phyloP scores from a whole-genome alignment of 2,797 vertebrate species.

The Psittacula derbiana region DNA sequence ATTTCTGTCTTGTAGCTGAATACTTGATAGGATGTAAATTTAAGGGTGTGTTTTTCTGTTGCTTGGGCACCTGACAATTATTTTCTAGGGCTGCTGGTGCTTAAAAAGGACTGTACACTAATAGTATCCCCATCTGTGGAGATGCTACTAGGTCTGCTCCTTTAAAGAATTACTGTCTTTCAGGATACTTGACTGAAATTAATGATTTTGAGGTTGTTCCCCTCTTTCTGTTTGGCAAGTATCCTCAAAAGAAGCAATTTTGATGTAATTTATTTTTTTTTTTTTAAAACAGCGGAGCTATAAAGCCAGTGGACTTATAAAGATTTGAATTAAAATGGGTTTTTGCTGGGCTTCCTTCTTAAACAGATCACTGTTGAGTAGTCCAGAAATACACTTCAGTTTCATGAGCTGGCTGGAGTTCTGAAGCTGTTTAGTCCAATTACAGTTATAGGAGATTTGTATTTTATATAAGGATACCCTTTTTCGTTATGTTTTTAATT shows the following conservation, averaged over 20 bases:
- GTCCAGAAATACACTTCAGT: background rate
- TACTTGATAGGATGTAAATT: background rate
- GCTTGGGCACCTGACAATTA: background rate
- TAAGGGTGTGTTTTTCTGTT: background rate
- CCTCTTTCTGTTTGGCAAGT: background rate
- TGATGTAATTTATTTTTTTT: background rate
- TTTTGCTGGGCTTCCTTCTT: background rate
- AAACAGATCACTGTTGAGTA: background rate
- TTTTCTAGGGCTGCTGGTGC: background rate
- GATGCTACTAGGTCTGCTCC: background rate
- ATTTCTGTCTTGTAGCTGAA: background rate
- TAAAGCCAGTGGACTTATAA: background rate
- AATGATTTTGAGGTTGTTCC: background rate
- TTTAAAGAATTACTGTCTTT: background rate
- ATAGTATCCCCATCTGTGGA: background rate
- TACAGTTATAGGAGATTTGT: background rate
- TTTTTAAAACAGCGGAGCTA: background rate
- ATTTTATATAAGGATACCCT: background rate
- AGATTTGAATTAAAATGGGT: background rate
- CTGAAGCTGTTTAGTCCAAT: background rate
- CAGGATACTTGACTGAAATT: background rate
- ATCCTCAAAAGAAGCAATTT: background rate
- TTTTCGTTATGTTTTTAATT: background rate
- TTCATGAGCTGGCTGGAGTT: background rate
- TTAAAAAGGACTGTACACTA: background rate